Evolutionary conservation across 2,888 invertebrate species (phyloP), one percentile per base, ranked within the genome.

Genomic region (Buathra laborator): DNA sequence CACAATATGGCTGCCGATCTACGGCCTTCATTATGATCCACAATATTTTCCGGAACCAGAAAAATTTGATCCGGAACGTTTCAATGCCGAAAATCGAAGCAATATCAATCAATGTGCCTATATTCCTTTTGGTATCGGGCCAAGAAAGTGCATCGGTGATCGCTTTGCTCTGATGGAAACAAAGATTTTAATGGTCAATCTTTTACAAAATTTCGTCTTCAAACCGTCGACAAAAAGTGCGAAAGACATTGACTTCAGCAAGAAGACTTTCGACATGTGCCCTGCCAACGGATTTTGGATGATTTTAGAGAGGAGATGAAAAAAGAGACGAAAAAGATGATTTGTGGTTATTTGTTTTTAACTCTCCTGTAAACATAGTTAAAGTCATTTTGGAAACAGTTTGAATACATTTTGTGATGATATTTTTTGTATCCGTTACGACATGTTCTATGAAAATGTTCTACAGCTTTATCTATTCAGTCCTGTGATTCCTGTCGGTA

Each of bases 41-140:
- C 83, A 92, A 6, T 91, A 92, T 83, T 94, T 89, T 87, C 90
- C 51, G 85, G 89, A 48, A 48, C 46, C 46, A 12, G 46, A 48
- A 3, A 48, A 37, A 37, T 37, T 37, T 6, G 37, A 37, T 37
- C 37, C 37, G 1, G 37, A 37, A 5, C 37, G 37, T 3, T 48
- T 48, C 12, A 12, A 48, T 48, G 46, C 10, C 46, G 46, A 48
- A 10, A 48, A 48, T 14, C 10, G 14, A 14, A 48, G 2, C 46
- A 3, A 48, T 12, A 48, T 48, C 12, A 48, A 48, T 12, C 9
- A 4, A 14, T 9, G 12, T 12, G 14, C 46, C 0, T 94, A 91
- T 72, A 7, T 94, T 2, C 93, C 94, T 0, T 94, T 94, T 84
- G 94, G 94, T 5, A 14, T 89, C 0, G 94, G 94, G 0, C 94